These are phyloP conservation scores for Orcinus orca DNA, from an alignment of 2,113 vertebrate genomes.

Conservation along the genomic window DNA sequence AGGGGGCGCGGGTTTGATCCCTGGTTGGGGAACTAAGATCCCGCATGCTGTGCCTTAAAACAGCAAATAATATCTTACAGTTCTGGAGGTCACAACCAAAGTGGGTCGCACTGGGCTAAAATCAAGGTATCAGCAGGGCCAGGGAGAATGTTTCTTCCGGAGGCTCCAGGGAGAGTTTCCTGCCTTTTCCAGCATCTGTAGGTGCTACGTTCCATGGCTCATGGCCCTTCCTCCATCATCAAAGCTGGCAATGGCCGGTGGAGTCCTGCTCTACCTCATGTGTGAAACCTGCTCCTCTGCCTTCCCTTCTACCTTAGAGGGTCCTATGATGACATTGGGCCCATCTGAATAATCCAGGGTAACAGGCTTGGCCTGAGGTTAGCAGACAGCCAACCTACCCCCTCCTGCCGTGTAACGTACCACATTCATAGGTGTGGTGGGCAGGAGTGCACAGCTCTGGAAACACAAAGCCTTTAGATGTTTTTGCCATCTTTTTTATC, in stretches of 20 bases:
- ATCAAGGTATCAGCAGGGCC: neutral
- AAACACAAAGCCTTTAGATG: neutral
- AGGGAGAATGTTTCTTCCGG: neutral
- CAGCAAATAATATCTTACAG: neutral
- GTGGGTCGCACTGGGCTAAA: neutral
- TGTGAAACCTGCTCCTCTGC: neutral
- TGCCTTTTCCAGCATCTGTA: neutral
- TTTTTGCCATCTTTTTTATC: neutral
- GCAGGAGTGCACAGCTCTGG: neutral
- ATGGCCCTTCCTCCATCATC: neutral
- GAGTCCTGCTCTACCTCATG: neutral
- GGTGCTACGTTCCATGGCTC: neutral
- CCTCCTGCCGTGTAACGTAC: rapidly evolving
- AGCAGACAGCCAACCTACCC: neutral
- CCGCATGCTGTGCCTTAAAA: neutral
- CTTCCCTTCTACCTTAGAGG: neutral
- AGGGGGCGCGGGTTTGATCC: neutral
- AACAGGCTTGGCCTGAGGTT: neutral
- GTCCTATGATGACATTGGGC: neutral
- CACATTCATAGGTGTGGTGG: neutral
- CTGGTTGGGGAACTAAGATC: neutral
- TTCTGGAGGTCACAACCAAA: neutral
- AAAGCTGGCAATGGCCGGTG: neutral
- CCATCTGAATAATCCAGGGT: neutral
- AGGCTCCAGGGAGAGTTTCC: neutral